Percentiles rank a stretch among this genome's conserved stretches.
These are phyloP conservation scores for Ahaetulla prasina DNA, from an alignment of 2,113 vertebrate genomes.

Conservation along the genomic window DNA sequence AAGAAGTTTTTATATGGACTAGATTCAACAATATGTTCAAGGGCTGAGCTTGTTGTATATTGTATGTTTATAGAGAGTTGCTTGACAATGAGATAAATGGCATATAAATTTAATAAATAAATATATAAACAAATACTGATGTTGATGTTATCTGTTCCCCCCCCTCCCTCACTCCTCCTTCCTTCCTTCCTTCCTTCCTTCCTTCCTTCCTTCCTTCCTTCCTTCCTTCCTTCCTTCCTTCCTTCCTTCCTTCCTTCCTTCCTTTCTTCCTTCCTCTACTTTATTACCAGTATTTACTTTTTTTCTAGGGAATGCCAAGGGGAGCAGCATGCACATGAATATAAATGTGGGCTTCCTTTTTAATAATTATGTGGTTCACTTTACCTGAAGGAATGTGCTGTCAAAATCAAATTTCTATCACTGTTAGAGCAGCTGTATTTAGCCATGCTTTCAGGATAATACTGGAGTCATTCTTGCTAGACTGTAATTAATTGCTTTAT, in stretches of 20 bases:
- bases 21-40: not conserved
- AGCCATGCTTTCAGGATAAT: not conserved
- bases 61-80: not conserved
- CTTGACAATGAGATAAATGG: not conserved
- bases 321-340: not conserved
- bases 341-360: not conserved
- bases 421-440: not conserved
- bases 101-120: not conserved
- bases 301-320: not conserved
- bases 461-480: not conserved
- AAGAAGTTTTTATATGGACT: not conserved
- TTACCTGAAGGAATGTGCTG: not conserved
- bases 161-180: no score
- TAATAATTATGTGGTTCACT: not conserved
- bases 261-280: not conserved
- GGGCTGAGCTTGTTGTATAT: not conserved
- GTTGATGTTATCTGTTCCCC: not conserved
- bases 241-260: no score
- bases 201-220: no score
- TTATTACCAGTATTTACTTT: not conserved
- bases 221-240: no score
- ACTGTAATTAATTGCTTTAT: not conserved
- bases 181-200: no score
- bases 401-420: conserved; percentile 1
- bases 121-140: not conserved